Percentiles rank a stretch among this genome's conserved stretches.
phyloP scores from a whole-genome alignment of 2,113 vertebrate genomes.

The Dasyurus viverrinus region DNA sequence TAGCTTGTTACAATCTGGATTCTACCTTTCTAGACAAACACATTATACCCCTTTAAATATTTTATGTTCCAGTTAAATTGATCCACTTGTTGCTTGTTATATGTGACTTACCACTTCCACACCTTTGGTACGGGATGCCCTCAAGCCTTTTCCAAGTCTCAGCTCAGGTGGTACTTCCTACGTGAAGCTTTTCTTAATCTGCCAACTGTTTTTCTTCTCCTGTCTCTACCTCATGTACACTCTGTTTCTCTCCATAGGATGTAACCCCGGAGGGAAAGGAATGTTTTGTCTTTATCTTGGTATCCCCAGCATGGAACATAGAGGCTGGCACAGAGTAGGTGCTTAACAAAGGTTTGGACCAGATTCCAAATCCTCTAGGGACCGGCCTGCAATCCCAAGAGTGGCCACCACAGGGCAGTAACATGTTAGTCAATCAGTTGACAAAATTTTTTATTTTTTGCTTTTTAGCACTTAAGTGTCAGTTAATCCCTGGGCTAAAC shows the following conservation, averaged over 20 bases:
- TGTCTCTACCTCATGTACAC: too few relatives aligned
- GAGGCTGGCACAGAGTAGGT: neutral
- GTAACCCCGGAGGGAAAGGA: neutral
- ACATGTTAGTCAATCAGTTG: neutral
- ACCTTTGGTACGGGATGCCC: neutral
- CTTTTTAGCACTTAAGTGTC: neutral
- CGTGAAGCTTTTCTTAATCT: neutral
- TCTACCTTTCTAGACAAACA: too few relatives aligned
- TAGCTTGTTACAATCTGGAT: too few relatives aligned
- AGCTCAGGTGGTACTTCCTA: neutral
- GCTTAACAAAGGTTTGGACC: neutral
- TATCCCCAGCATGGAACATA: neutral
- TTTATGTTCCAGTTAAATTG: too few relatives aligned
- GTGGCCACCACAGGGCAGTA: neutral
- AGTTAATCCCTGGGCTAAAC: neutral
- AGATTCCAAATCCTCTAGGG: neutral
- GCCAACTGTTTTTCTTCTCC: neutral
- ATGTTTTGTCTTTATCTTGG: neutral
- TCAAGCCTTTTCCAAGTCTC: neutral
- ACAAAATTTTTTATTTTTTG: neutral
- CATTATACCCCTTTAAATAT: too few relatives aligned
- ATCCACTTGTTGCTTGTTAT: too few relatives aligned
- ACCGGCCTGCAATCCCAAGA: neutral
- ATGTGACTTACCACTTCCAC: neutral
- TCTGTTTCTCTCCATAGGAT: too few relatives aligned